Base-by-base conservation (phyloP, 1,140 invertebrate genomes). In the Thalassaphorura encarpata region DNA sequence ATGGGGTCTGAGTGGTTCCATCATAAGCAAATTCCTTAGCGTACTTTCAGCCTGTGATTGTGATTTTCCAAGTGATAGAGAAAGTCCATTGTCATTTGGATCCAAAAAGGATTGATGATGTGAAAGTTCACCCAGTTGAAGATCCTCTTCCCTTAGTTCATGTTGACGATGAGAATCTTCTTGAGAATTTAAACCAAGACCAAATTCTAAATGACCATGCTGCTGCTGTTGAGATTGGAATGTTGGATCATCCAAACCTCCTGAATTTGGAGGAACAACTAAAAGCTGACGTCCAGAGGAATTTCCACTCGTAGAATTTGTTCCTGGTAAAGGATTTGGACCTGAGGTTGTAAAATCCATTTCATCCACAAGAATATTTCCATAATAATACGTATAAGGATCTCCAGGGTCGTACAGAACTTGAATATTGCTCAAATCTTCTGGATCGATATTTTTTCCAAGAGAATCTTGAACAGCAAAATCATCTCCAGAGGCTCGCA, bases 161-260 rank as follows among this genome's bases (percentile, higher is more conserved):
- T 46, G 43, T 3, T 47, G 39, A 26, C 53, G 55, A 21, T 54
- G 27, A 21, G 46, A 45, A 18, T 3, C 50, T 43, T 13, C 28
- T 26, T 26, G 13, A 26, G 11, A 43, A 53, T 29, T 27, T 21
- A 57, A 24, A 23, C 60, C 60, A 15, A 65, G 31, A 16, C 62
- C 53, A 56, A 65, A 62, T 52, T 65, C 63, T 36, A 65, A 41
- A 18, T 61, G 63, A 6, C 59, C 56, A 43, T 55, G 56, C 29
- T 27, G 45, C 23, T 59, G 61, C 11, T 19, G 19, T 27, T 56
- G 61, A 2, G 52, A 29, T 24, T 39, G 33, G 29, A n/a, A n/a
- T n/a, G n/a, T n/a, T n/a, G n/a, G n/a, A n/a, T n/a, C n/a, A n/a
- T n/a, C n/a, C n/a, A n/a, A n/a, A n/a, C n/a, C n/a, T n/a, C n/a